Conservation (phyloP, 2,888 invertebrate genomes). For the Euproctis similis region DNA sequence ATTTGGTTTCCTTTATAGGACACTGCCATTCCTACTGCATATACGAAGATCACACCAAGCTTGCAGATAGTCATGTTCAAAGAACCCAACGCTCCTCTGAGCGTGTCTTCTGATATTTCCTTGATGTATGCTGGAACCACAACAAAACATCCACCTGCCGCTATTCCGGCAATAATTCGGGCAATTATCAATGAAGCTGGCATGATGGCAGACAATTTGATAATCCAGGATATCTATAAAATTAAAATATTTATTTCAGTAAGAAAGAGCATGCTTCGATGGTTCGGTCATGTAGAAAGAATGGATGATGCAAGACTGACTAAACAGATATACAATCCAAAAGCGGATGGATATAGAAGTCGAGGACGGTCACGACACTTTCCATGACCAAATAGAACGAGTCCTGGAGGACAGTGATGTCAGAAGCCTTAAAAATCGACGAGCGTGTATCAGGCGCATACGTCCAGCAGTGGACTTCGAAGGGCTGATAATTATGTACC, state of each 20-base stretch:
- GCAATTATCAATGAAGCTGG: constrained; percentile 37
- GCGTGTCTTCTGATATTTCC: constrained; percentile 47
- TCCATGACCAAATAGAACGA: no score
- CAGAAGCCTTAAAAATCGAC: no score
- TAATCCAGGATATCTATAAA: constrained; percentile 53
- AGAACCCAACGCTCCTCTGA: constrained; percentile 45
- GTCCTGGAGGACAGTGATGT: no score
- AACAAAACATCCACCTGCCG: constrained; percentile 48
- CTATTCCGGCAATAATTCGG: constrained; percentile 41
- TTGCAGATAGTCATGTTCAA: constrained; percentile 54
- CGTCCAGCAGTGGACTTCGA: no score
- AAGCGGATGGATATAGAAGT: no score
- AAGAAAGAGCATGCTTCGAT: no score
- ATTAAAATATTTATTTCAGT: constrained; percentile 5
- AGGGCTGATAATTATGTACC: no score
- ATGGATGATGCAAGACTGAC: no score
- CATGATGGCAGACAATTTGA: constrained; percentile 37
- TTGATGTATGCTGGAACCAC: constrained; percentile 50
- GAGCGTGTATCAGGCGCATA: no score
- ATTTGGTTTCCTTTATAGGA: constrained; percentile 40
- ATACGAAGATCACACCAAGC: constrained; percentile 53
- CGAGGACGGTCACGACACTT: no score
- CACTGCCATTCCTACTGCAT: constrained; percentile 39
- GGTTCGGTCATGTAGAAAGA: neutral
- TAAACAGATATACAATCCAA: no score